These are phyloP conservation scores for Oreonectes daqikongensis DNA, from an alignment of 2,797 vertebrate genomes.

Conservation along the genomic window DNA sequence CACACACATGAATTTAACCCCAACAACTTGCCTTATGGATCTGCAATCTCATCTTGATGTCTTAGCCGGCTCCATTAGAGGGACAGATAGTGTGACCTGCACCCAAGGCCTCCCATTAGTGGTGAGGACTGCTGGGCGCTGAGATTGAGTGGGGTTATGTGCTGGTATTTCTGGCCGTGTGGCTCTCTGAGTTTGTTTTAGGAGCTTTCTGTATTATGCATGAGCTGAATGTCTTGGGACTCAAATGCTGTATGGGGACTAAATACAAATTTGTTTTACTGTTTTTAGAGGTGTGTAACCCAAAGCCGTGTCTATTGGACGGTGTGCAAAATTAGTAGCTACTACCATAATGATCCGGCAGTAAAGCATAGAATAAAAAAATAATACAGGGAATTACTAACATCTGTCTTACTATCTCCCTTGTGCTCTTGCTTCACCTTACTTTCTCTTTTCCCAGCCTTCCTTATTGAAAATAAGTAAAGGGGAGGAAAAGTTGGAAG, in stretches of 20 bases:
- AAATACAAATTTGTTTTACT: slow-evolving; percentile 32
- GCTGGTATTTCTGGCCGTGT: slow-evolving; percentile 52
- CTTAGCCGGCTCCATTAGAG: slow-evolving; percentile 33
- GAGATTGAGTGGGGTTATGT: slow-evolving; percentile 41
- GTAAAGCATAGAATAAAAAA: slow-evolving; percentile 8
- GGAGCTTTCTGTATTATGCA: slow-evolving; percentile 70
- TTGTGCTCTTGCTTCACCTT: slow-evolving; percentile 26
- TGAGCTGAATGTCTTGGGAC: slow-evolving; percentile 55
- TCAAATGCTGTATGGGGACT: slow-evolving; percentile 52
- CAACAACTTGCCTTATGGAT: slow-evolving; percentile 48
- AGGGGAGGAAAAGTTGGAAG: slow-evolving; percentile 52
- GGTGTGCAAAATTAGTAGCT: not conserved
- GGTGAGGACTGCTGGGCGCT: slow-evolving; percentile 22
- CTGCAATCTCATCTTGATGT: slow-evolving; percentile 15
- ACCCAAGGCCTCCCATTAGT: slow-evolving; percentile 33
- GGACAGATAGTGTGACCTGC: slow-evolving; percentile 61
- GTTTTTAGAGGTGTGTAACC: slow-evolving; percentile 26
- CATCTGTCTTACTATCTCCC: slow-evolving; percentile 1
- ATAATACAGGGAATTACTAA: slow-evolving; percentile 3
- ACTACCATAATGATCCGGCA: not conserved
- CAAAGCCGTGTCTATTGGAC: slow-evolving; percentile 6
- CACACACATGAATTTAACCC: slow-evolving; percentile 47
- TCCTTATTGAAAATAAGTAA: slow-evolving; percentile 41
- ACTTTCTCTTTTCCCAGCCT: slow-evolving; percentile 19
- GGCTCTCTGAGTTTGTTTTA: slow-evolving; percentile 67